phyloP scores from a whole-genome alignment of 1,140 invertebrate genomes.

The Panagrolaimus sp. region DNA sequence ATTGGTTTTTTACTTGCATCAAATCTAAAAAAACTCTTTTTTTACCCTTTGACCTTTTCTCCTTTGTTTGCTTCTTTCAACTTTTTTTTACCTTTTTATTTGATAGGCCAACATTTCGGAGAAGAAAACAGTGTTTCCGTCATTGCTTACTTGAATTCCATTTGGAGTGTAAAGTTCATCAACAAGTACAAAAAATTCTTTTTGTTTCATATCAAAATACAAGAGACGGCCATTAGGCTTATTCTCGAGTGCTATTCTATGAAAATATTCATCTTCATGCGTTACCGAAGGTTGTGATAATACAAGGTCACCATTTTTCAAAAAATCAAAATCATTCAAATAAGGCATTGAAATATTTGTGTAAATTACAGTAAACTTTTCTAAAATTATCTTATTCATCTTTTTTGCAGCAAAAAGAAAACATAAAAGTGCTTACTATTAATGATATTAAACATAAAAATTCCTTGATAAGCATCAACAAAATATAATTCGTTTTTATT shows the following conservation, averaged over 20 bases:
- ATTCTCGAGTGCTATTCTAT: neutral
- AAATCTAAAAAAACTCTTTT: neutral
- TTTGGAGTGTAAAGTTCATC: slow-evolving; percentile 9
- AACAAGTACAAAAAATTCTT: neutral
- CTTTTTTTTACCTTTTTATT: neutral
- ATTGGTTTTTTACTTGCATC: neutral
- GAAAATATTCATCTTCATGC: neutral
- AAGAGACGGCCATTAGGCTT: slow-evolving; percentile 2
- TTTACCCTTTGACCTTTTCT: neutral
- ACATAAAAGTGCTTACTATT: neutral
- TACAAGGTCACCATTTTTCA: slow-evolving; percentile 1
- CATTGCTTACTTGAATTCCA: neutral
- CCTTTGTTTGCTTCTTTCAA: neutral
- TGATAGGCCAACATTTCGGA: slow-evolving; percentile 9
- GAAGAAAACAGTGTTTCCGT: slow-evolving; percentile 1
- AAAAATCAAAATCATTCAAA: slow-evolving; percentile 8
- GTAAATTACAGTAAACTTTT: neutral
- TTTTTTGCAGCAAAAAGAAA: neutral
- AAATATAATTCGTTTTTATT: neutral
- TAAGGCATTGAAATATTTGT: neutral
- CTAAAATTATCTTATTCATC: neutral
- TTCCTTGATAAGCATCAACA: slow-evolving; percentile 10
- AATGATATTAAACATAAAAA: neutral
- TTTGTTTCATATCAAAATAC: neutral
- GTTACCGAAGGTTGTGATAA: neutral